These are phyloP conservation scores for Australoheros scitulus DNA, from an alignment of 2,113 vertebrate genomes.

Conservation along the genomic window DNA sequence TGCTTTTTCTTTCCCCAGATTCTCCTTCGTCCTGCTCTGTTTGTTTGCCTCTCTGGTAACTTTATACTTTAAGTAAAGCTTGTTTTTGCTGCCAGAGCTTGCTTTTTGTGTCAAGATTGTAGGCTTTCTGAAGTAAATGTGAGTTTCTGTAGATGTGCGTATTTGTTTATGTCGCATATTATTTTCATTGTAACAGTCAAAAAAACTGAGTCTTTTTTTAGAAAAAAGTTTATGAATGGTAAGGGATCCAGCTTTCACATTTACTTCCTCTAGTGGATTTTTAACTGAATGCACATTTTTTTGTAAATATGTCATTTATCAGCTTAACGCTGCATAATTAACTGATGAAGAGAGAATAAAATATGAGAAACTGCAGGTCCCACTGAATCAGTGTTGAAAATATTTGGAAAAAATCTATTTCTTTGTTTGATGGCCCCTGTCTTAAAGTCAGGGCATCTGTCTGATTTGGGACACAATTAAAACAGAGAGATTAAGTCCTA, in stretches of 20 bases:
- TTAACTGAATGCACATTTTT: neutral
- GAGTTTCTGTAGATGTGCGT: fast-evolving
- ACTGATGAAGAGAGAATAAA: neutral
- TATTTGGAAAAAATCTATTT: neutral
- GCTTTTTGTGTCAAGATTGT: neutral
- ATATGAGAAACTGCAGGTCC: too few relatives aligned
- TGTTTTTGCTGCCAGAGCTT: neutral
- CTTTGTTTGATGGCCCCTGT: neutral
- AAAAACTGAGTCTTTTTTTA: neutral
- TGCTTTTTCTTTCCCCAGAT: neutral
- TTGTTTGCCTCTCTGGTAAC: neutral
- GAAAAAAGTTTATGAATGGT: too few relatives aligned
- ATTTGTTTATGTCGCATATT: neutral
- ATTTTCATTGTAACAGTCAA: neutral
- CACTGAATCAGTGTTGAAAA: neutral
- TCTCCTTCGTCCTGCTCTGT: neutral
- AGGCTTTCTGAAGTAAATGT: fast-evolving
- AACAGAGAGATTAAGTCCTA: neutral
- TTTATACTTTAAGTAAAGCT: neutral
- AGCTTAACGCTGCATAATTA: neutral
- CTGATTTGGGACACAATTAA: neutral
- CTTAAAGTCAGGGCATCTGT: neutral
- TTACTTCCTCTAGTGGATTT: neutral
- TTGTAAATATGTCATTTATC: neutral
- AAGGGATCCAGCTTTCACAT: neutral